Evolutionary conservation across 2,888 invertebrate genomes (phyloP).

Genomic region (Disparrhopalites patrizii): DNA sequence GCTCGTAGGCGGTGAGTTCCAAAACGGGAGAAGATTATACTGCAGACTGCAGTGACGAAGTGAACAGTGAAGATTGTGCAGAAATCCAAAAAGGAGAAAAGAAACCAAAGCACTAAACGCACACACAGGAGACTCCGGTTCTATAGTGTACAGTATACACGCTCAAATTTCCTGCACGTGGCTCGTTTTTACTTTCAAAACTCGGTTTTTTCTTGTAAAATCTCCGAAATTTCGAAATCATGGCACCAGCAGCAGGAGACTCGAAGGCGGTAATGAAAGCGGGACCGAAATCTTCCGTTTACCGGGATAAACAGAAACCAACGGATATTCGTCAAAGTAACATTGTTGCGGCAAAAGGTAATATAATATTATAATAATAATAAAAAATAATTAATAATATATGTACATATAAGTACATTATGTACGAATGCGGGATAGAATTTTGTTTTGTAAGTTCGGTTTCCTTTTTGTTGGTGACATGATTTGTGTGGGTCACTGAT

Average conservation of each 20-base stretch:
- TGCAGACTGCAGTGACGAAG: too few species aligned
- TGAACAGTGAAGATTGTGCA: too few species aligned
- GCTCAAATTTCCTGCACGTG: conserved; percentile 20
- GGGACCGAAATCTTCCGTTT: conserved; percentile 56
- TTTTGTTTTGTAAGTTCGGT: neutral
- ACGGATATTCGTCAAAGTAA: conserved; percentile 90
- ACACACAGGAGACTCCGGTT: too few species aligned
- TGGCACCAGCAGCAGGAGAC: conserved; percentile 26
- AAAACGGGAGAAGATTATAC: too few species aligned
- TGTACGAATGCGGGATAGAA: neutral
- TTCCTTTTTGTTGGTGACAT: neutral
- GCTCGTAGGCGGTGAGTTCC: too few species aligned
- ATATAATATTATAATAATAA: conserved; percentile 1
- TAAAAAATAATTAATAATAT: conserved; percentile 1
- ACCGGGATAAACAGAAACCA: conserved; percentile 91
- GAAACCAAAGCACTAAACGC: too few species aligned
- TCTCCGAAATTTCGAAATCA: conserved; percentile 5
- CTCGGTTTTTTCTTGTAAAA: neutral
- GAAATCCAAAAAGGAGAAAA: too few species aligned
- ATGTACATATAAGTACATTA: too few species aligned
- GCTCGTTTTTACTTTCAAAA: neutral
- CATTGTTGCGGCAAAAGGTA: conserved; percentile 97
- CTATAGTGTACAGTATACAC: too few species aligned
- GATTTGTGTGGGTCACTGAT: neutral
- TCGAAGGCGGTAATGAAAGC: neutral